Evolutionary conservation across 1,140 invertebrate genomes (phyloP).

Genomic region (Zelostemma sp.): DNA sequence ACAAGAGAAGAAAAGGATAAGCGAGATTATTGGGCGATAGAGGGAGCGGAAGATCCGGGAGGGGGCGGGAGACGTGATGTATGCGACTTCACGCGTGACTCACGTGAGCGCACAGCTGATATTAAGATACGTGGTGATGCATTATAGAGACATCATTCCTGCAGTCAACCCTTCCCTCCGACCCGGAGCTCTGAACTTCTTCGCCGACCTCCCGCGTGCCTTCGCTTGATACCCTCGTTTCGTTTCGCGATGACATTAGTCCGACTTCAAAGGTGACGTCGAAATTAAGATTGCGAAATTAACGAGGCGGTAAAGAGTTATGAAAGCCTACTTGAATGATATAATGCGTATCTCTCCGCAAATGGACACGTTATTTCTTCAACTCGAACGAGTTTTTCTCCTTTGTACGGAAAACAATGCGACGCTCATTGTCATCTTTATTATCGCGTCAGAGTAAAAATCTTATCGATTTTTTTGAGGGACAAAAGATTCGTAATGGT

Average conservation of each 20-base stretch:
- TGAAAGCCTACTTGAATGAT: conserved; percentile 24
- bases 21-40: conserved; percentile 37
- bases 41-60: conserved; percentile 23
- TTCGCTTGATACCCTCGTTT: conserved; percentile 25
- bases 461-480: background rate
- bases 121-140: conserved; percentile 56
- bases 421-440: too few relatives aligned
- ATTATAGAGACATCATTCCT: conserved; percentile 52
- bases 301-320: conserved; percentile 34
- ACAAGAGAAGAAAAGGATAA: conserved; percentile 15
- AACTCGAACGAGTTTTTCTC: too few relatives aligned
- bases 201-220: conserved; percentile 41
- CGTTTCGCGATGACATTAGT: conserved; percentile 43
- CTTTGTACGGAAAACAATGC: background rate
- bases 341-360: background rate
- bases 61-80: conserved; percentile 47
- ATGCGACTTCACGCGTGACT: conserved; percentile 60
- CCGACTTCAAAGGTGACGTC: conserved; percentile 46
- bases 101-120: conserved; percentile 52
- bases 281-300: conserved; percentile 44
- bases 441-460: background rate
- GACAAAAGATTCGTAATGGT: conserved; percentile 17
- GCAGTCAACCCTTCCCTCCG: conserved; percentile 9
- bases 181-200: conserved; percentile 8
- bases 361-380: too few relatives aligned